Base-by-base conservation (phyloP, 2,797 vertebrate species). In the Leptatherina wallacei region DNA sequence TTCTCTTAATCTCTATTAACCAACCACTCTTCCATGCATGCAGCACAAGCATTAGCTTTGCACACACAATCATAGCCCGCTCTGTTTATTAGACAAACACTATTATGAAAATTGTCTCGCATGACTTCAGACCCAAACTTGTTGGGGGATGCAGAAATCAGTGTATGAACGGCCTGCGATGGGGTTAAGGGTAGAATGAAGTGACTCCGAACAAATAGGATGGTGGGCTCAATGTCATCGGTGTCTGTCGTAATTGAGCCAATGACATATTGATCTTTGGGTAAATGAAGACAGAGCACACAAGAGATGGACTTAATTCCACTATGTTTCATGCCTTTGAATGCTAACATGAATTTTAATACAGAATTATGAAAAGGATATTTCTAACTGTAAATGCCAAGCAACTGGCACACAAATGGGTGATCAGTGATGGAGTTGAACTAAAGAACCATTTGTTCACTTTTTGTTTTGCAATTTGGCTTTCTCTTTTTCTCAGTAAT, bases 231-330 rank as follows among this genome's bases (percentile, higher is more conserved):
- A 84, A 85, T 91, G 86, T 91, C 90, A 86, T 90, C 86, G 85
- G 79, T 88, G 91, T 86, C 86, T 79, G 77, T 47, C 6, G 78
- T 91, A 93, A 93, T 92, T 90, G 89, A 93, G 86, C 81, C 75
- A 64, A 91, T 89, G 89, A 91, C 89, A 84, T 92, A 92, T 93
- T 91, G 91, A 94, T 93, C 82, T 88, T 77, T 64, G 78, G 89
- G 91, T 92, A 93, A 93, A 93, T 93, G 89, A 93, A 93, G 90
- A 92, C 87, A 93, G 87, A 92, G 87, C 82, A 88, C 84, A 80
- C 74, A 51, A 51, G 74, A 84, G 78, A 89, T 73, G 65, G 65
- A 83, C 74, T 88, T 82, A 89, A 87, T 85, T 85, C 77, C 69
- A 71, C 57, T 61, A 30, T 36, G 70, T 75, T 84, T 85, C 83